Conservation (phyloP, 2,888 invertebrate species). For the Leucozona laternaria region DNA sequence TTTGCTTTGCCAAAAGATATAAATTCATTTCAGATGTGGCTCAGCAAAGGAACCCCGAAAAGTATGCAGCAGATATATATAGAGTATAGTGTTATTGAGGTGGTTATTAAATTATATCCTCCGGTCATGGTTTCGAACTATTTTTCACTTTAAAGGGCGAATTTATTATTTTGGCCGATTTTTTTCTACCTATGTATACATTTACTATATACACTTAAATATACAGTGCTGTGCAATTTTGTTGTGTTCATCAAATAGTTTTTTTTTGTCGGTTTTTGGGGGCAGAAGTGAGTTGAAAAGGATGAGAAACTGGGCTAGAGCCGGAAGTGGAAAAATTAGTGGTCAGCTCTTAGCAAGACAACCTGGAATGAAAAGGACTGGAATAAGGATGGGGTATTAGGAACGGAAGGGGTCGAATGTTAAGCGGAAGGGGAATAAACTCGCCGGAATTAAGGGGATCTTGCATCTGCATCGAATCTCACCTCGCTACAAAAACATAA, state of each 20-base stretch:
- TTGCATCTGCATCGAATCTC: too few relatives aligned
- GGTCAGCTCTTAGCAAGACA: too few relatives aligned
- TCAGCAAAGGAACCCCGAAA: neutral
- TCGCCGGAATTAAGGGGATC: too few relatives aligned
- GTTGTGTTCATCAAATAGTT: neutral
- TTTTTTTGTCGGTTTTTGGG: too few relatives aligned
- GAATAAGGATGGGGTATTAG: too few relatives aligned
- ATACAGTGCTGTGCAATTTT: neutral
- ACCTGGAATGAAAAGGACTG: too few relatives aligned
- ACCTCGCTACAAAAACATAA: too few relatives aligned
- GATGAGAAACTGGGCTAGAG: too few relatives aligned
- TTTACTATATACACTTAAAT: neutral
- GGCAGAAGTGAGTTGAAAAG: too few relatives aligned
- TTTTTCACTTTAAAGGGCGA: conserved; percentile 54
- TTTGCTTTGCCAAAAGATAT: conserved; percentile 33
- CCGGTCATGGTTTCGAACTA: conserved; percentile 56
- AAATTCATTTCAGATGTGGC: conserved; percentile 27
- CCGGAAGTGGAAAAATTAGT: too few relatives aligned
- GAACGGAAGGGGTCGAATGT: too few relatives aligned
- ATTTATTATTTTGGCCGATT: conserved; percentile 70
- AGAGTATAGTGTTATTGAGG: conserved; percentile 39
- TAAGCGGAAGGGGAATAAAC: too few relatives aligned
- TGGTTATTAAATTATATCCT: conserved; percentile 68
- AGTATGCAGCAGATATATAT: neutral
- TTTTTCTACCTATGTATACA: conserved; percentile 40